phyloP scores from a whole-genome alignment of 2,113 vertebrate species.

The Garra rufa region DNA sequence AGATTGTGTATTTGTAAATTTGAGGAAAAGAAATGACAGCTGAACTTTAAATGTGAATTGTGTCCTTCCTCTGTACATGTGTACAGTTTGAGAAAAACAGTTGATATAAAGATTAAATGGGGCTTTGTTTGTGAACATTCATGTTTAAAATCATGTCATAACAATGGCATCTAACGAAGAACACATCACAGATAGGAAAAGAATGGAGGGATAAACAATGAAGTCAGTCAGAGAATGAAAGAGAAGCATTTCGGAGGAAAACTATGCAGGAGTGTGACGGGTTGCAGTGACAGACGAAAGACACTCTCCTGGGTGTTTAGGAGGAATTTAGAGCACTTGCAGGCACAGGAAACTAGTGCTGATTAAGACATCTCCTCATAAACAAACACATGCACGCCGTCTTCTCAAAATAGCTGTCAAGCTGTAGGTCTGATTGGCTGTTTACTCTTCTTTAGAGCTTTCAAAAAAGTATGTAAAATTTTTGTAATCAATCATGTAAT shows the following conservation, averaged over 20 bases:
- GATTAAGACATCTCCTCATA: slow-evolving; percentile 68
- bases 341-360: slow-evolving; percentile 59
- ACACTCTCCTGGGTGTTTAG: slow-evolving; percentile 62
- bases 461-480: neutral
- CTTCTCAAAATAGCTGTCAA: slow-evolving; percentile 34
- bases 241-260: slow-evolving; percentile 8
- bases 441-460: neutral
- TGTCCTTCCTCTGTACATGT: neutral
- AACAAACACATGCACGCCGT: slow-evolving; percentile 62
- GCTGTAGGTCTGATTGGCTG: neutral
- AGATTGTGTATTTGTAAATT: neutral
- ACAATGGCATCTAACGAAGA: neutral
- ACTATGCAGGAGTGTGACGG: slow-evolving; percentile 19
- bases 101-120: neutral
- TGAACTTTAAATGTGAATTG: neutral
- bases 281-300: slow-evolving; percentile 38
- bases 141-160: neutral
- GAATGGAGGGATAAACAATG: neutral
- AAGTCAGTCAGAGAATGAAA: neutral
- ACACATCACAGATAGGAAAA: neutral
- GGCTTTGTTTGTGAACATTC: neutral
- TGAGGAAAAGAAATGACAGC: slow-evolving; percentile 35
- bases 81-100: neutral
- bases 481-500: neutral
- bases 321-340: slow-evolving; percentile 67